These are phyloP conservation scores for Tachina grossa DNA, from an alignment of 2,888 invertebrate species.

Conservation along the genomic window DNA sequence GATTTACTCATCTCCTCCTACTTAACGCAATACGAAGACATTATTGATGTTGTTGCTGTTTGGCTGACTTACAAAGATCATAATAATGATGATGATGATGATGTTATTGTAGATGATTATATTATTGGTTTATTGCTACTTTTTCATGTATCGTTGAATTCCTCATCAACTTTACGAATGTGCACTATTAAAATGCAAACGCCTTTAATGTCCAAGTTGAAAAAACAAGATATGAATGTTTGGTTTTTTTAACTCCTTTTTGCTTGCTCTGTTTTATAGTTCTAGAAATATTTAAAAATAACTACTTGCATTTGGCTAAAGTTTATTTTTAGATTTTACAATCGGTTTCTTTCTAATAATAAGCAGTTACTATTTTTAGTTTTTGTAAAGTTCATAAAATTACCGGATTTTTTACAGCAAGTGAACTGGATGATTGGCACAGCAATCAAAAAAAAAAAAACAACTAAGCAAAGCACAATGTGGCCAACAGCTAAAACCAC, in stretches of 20 bases:
- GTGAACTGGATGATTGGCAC: conserved; percentile 50
- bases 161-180: conserved; percentile 35
- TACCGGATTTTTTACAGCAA: conserved; percentile 56
- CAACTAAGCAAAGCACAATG: neutral
- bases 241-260: conserved; percentile 10
- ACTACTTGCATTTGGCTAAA: conserved; percentile 46
- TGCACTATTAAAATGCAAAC: conserved; percentile 54
- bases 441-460: neutral
- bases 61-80: conserved; percentile 7
- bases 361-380: conserved; percentile 71
- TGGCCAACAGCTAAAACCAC: neutral
- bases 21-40: conserved; percentile 32
- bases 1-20: conserved; percentile 47
- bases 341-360: conserved; percentile 66
- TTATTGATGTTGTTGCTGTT: conserved; percentile 27
- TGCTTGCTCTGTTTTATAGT: conserved; percentile 20
- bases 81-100: conserved; percentile 29
- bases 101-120: conserved; percentile 13
- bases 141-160: conserved; percentile 44
- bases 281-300: conserved; percentile 43
- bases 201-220: conserved; percentile 40
- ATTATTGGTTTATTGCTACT: conserved; percentile 28
- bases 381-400: conserved; percentile 49
- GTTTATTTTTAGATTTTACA: conserved; percentile 60
- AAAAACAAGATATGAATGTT: conserved; percentile 12